phyloP scores from a whole-genome alignment of 2,113 vertebrate genomes.

The Coregonus clupeaformis region DNA sequence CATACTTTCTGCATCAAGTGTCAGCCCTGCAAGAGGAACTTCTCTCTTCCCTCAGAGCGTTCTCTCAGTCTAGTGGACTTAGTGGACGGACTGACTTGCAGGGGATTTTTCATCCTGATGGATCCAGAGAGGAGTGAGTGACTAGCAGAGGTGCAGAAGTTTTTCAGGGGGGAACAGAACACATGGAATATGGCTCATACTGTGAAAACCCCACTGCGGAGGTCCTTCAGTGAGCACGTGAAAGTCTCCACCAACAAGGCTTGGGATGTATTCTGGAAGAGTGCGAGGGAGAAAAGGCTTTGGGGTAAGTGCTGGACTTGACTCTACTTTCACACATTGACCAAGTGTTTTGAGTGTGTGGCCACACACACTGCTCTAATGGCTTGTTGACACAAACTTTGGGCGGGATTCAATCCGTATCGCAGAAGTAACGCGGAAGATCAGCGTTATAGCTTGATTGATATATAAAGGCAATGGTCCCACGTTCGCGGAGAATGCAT shows the following conservation, averaged over 20 bases:
- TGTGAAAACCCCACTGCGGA: slow-evolving; percentile 59
- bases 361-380: neutral
- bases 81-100: neutral
- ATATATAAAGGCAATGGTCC: too few relatives aligned
- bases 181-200: slow-evolving; percentile 64
- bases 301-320: slow-evolving; percentile 67
- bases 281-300: slow-evolving; percentile 73
- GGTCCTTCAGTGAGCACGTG: slow-evolving; percentile 81
- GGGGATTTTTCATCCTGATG: neutral
- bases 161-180: neutral
- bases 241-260: slow-evolving; percentile 75
- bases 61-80: slow-evolving; percentile 11
- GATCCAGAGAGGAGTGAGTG: slow-evolving; percentile 11
- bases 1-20: slow-evolving; percentile 64
- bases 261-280: slow-evolving; percentile 83
- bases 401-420: too few relatives aligned
- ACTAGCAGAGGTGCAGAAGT: slow-evolving; percentile 30
- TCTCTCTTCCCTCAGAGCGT: neutral
- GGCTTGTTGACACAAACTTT: neutral
- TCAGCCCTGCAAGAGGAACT: slow-evolving; percentile 40
- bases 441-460: too few relatives aligned
- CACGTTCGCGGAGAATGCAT: too few relatives aligned
- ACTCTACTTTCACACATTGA: neutral
- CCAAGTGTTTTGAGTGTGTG: neutral
- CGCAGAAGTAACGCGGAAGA: too few relatives aligned